Conservation (phyloP, 2,797 vertebrate genomes). For the Myotis daubentonii region DNA sequence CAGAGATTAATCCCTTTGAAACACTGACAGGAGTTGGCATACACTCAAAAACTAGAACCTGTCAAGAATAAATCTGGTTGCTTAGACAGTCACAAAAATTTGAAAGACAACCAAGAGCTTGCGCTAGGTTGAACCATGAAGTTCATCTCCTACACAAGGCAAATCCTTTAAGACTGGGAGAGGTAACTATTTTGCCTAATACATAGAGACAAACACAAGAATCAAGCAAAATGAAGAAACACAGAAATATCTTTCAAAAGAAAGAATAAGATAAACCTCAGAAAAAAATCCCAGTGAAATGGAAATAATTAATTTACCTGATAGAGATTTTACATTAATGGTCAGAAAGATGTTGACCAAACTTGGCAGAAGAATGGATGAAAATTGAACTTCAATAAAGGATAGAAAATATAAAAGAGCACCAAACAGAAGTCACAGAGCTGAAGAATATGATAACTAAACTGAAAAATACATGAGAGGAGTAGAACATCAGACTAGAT, state of each 20-base stretch:
- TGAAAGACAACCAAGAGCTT: neutral
- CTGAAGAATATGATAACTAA: neutral
- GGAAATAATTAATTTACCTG: neutral
- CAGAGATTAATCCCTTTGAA: neutral
- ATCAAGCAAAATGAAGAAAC: neutral
- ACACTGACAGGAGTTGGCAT: neutral
- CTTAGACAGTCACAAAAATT: neutral
- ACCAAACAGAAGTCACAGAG: neutral
- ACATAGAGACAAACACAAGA: neutral
- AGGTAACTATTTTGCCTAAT: neutral
- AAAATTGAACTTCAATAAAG: neutral
- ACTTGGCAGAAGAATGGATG: neutral
- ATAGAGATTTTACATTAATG: neutral
- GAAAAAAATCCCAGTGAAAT: neutral
- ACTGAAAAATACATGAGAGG: neutral
- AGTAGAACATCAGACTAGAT: neutral
- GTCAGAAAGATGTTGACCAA: neutral
- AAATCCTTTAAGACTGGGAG: neutral
- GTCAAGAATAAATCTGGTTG: neutral
- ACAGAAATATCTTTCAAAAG: neutral
- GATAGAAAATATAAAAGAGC: neutral
- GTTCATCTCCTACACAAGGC: neutral
- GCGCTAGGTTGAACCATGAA: neutral
- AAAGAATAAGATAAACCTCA: neutral
- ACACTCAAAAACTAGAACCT: neutral